Base-by-base conservation (phyloP, 2,888 invertebrate species). In the Colletes collaris region DNA sequence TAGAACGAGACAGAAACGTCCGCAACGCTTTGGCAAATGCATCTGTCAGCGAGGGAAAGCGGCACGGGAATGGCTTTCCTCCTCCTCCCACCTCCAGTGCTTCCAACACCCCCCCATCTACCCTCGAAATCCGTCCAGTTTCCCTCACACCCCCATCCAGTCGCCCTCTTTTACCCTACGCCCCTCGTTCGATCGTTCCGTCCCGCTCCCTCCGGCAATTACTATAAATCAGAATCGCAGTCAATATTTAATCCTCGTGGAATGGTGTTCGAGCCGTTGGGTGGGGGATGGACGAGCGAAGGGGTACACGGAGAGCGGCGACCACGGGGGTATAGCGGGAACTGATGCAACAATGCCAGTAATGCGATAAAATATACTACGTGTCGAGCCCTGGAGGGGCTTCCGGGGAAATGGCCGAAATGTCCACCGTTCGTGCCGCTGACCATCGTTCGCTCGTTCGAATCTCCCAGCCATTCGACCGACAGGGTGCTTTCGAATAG, bases 181-280 rank as follows among this genome's bases (percentile, higher is more conserved):
- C 65, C 46, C 50, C 75, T 59, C 73, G 68, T 83, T 79, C 83
- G 74, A 67, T 75, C 76, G 52, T 65, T 79, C 74, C 76, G 40
- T 86, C 82, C 71, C 79, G 67, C 82, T 88, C 89, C 88, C 88
- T 87, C 86, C 89, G 87, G 90, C 92, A 92, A 92, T 92, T 92
- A 91, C 92, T 92, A 92, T 92, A 92, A 92, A 92, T 92, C 92
- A 92, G 90, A 91, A 92, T 92, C 90, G 91, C 90, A 91, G 92
- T 92, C 92, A 90, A 92, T 92, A 92, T 92, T 92, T 92, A 92
- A 92, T 92, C 92, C 92, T 89, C 90, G 89, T 87, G 90, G 89
- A 91, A 92, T 89, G 89, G 91, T 88, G 90, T 88, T 89, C 89
- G 86, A 86, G 59, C 35, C 49, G 49, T 40, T 58, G 27, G 53